These are phyloP conservation scores for Parnassius mnemosyne DNA, from an alignment of 2,888 invertebrate genomes.

Conservation along the genomic window DNA sequence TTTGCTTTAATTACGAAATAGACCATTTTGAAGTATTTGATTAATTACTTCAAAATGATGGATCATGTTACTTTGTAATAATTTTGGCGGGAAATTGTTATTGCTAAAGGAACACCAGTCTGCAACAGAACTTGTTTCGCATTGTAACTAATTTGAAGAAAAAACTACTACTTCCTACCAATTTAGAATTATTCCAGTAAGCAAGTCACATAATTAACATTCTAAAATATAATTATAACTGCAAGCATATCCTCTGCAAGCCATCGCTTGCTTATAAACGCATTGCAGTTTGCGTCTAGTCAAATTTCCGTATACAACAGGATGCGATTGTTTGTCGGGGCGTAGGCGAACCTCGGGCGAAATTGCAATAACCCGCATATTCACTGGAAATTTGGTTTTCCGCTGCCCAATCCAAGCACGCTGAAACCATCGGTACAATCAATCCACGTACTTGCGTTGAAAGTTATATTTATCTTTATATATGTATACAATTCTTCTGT, in stretches of 20 bases:
- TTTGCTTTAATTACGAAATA: background rate
- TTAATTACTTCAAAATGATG: too few relatives aligned
- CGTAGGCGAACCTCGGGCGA: background rate
- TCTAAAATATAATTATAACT: conserved; percentile 6
- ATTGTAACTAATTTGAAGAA: conserved; percentile 15
- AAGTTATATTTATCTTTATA: background rate
- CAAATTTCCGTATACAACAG: conserved; percentile 8
- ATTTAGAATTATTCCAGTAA: background rate
- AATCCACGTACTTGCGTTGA: background rate
- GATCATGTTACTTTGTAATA: too few relatives aligned
- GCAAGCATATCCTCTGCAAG: conserved; percentile 10
- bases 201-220: too few relatives aligned
- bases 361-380: conserved; percentile 19
- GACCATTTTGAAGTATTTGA: too few relatives aligned
- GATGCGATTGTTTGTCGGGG: conserved; percentile 12
- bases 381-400: conserved; percentile 10
- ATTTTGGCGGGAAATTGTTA: too few relatives aligned
- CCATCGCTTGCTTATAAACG: background rate
- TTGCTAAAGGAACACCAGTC: too few relatives aligned
- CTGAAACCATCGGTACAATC: conserved; percentile 2
- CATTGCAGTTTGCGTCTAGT: conserved; percentile 1
- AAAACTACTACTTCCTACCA: conserved; percentile 8
- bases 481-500: too few relatives aligned
- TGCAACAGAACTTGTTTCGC: conserved; percentile 5
- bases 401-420: background rate